Base-by-base conservation (phyloP, 2,888 invertebrate genomes). In the Sinohyriopsis cumingii region DNA sequence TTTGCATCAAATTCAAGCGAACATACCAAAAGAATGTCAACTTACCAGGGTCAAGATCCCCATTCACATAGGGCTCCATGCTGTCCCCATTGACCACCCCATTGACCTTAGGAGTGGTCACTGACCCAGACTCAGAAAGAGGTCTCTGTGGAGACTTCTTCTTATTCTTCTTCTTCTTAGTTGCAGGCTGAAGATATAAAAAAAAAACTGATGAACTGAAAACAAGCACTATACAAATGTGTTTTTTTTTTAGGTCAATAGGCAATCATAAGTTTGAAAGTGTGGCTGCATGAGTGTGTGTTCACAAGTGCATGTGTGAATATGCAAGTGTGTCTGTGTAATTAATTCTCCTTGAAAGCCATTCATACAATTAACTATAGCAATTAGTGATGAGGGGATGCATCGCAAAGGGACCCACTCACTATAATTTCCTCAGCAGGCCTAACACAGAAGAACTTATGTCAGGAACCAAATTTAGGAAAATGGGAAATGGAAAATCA, bases 111-210 rank as follows among this genome's bases (percentile, higher is more conserved):
- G 68, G 55, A 45, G 72, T 76, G 25, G 71, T 63, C 20, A 71
- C 55, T 55, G 71, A 74, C 45, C 67, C 74, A 1, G 76, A 71
- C 55, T 76, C 76, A 59, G 71, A 73, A n/a, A 69, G 69, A 25
- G 67, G 57, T 33, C 73, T 76, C 59, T 66, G 68, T 28, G 77
- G 73, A 12, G 77, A 68, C 24, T 84, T 84, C 76, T 86, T 86
- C 73, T 80, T 86, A 71, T 84, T 85, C 62, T 83, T 82, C 68
- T 83, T 81, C 76, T 84, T 83, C 76, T 86, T 85, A 64, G 79
- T 82, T 15, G 83, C 79, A 61, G 76, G 73, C 77, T 71, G 28
- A 12, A 62, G 59, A 19, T 45, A 56, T n/a, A 45, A 19, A 45
- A 25, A 19, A n/a, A 66, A 28, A 22, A 65, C 20, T 18, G 15